Percentiles rank a stretch among this genome's conserved stretches.
Evolutionary conservation across 2,888 invertebrate species (phyloP).

Genomic region (Physocephala rufipes): DNA sequence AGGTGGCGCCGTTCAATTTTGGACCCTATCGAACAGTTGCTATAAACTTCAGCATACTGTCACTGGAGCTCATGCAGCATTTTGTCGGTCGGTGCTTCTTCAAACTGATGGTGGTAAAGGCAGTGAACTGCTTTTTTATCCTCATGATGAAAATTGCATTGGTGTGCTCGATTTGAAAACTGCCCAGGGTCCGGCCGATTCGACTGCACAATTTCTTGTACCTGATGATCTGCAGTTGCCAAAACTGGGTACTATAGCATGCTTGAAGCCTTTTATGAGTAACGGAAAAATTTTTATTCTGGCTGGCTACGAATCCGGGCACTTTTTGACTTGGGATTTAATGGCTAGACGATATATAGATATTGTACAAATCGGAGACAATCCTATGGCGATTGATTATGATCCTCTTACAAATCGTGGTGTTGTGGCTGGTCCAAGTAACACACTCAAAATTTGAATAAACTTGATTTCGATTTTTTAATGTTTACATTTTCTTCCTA

Average conservation of each 20-base stretch:
- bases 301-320: conserved; percentile 79
- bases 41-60: conserved; percentile 71
- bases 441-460: conserved; percentile 37
- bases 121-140: conserved; percentile 71
- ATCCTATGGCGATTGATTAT: conserved; percentile 78
- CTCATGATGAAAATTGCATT: conserved; percentile 70
- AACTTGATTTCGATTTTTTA: neutral
- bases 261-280: conserved; percentile 67
- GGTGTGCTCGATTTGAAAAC: conserved; percentile 63
- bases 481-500: neutral
- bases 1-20: conserved; percentile 75
- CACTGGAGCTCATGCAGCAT: conserved; percentile 74
- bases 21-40: conserved; percentile 71
- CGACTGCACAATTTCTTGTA: conserved; percentile 59
- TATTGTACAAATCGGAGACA: conserved; percentile 67
- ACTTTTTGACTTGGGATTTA: conserved; percentile 77
- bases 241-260: conserved; percentile 70
- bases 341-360: conserved; percentile 66
- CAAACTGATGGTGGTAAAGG: conserved; percentile 58
- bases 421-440: conserved; percentile 69
- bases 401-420: conserved; percentile 74
- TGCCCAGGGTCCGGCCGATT: conserved; percentile 46
- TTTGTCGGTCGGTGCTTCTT: conserved; percentile 72
- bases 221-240: conserved; percentile 59
- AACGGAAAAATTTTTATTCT: conserved; percentile 70